Evolutionary conservation across 2,797 vertebrate genomes (phyloP), one percentile per base, ranked within the genome.

Genomic region (Prunella strophiata): DNA sequence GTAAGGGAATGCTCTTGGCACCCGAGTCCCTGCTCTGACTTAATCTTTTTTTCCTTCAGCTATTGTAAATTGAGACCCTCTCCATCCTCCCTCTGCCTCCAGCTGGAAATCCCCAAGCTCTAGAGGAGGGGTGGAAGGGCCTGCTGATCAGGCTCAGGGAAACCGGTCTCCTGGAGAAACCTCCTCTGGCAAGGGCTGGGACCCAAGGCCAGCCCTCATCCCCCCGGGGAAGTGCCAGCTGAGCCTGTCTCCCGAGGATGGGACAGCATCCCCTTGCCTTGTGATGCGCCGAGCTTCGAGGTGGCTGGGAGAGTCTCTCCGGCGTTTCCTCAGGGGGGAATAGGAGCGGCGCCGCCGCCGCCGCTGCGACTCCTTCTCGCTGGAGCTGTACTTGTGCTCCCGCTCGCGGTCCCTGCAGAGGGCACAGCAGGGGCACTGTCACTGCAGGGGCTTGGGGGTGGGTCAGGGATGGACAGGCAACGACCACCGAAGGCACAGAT

Each of bases 271-370:
- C 42, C 66, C 85, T 77, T 72, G 99, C 99, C 99, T 99, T 55
- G 99, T 99, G 88, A 99, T 99, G 95, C 99, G 98, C 19, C 99
- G 98, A 11, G 99, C 99, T 96, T 99, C 99, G 13, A 99, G 98
- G 97, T 99, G 99, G 94, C 99, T 99, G 8, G 99, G 99, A 6
- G 99, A 99, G 97, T 99, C 99, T 98, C 99, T 98, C 95, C 99
- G 98, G 89, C 99, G 98, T 75, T 99, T 99, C 96, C 98, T 98
- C 98, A 99, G 98, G 8, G 99, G 99, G 2, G 99, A 99, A 91
- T 99, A 99, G 79, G 98, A 99, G 71, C 98, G 97, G 20, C 98
- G 98, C 59, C 98, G 98, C 82, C 94, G 96, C 38, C 97, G 98
- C 42, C 98, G 98, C 34, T 88, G 98, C 0, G 96, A 92, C 68